Conservation (phyloP, 2,797 vertebrate genomes). For the Atherinosoma microstoma region DNA sequence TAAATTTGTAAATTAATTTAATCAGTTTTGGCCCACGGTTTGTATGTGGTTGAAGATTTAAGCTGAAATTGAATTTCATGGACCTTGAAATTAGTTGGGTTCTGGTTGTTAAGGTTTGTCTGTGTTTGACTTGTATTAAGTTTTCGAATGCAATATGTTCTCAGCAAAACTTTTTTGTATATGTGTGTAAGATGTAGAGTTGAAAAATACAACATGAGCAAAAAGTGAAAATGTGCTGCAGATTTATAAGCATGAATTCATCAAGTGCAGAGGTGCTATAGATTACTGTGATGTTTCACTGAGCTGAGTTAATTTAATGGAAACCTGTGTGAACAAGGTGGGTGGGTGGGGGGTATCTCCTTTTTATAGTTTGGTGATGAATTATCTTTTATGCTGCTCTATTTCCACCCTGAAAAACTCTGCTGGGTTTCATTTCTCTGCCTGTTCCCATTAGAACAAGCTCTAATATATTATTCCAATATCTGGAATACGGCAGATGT, state of each 20-base stretch:
- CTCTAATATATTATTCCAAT: not conserved
- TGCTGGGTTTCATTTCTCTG: not conserved
- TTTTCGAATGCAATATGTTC: not conserved
- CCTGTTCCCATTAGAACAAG: not conserved
- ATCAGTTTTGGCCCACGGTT: not conserved
- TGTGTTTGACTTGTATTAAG: not conserved
- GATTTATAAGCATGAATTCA: not conserved
- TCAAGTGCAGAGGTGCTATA: conserved; percentile 3
- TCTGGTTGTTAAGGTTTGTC: not conserved
- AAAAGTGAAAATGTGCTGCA: not conserved
- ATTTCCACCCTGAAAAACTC: not conserved
- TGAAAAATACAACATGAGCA: not conserved
- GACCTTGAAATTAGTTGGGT: conserved; percentile 1
- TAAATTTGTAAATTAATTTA: not conserved
- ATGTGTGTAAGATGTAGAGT: not conserved
- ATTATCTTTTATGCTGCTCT: conserved; percentile 10
- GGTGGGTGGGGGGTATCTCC: not conserved
- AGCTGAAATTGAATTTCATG: not conserved
- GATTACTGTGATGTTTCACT: conserved; percentile 6
- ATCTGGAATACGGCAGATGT: not conserved
- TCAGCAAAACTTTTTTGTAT: not conserved
- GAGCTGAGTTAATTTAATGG: not conserved
- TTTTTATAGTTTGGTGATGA: not conserved
- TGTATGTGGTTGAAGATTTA: not conserved
- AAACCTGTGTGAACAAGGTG: not conserved